Evolutionary conservation across 1,140 invertebrate genomes (phyloP), one percentile per base, ranked within the genome.

Genomic region (Eciton burchellii): DNA sequence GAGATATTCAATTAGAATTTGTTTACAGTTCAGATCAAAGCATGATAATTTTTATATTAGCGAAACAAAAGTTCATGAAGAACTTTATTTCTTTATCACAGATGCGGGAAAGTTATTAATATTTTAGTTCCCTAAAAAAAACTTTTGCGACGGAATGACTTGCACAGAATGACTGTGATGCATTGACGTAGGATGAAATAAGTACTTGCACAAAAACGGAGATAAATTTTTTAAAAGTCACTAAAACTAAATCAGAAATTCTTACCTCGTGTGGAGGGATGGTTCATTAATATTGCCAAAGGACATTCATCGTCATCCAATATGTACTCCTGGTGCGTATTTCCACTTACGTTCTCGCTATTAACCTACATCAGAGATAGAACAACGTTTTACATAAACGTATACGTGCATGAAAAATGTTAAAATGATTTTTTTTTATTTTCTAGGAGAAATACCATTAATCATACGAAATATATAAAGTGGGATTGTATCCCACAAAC

Each of bases 281-380:
- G 97, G 92, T 97, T 98, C 97, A 98, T 98, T 79, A 98, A 95
- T 91, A 99, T 99, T 24, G 97, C 97, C 77, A 99, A 95, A 45
- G 99, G 99, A 94, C 98, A 99, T 92, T 99, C 99, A 91, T 99
- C 98, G 91, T 99, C 98, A 92, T 99, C 98, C 85, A 99, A 94
- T 89, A 99, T 98, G 91, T 98, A 98, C 94, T 99, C 98, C 3
- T 94, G 93, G 63, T 93, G 90, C 94, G 95, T 95, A 86, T 94
- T 95, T 85, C 95, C 95, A 72, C 92, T 90, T 29, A 93, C 92
- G 79, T 93, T 95, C 85, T 97, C 96, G 82, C 95, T 94, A 89
- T 97, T 97, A 68, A 97, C 96, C 96, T 97, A n/a, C 1, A 83
- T 26, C n/a, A 62, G 12, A 47, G 62, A 47, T 12, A 77, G 26